These are phyloP conservation scores for Lerema accius DNA, from an alignment of 1,140 invertebrate species.

Conservation along the genomic window DNA sequence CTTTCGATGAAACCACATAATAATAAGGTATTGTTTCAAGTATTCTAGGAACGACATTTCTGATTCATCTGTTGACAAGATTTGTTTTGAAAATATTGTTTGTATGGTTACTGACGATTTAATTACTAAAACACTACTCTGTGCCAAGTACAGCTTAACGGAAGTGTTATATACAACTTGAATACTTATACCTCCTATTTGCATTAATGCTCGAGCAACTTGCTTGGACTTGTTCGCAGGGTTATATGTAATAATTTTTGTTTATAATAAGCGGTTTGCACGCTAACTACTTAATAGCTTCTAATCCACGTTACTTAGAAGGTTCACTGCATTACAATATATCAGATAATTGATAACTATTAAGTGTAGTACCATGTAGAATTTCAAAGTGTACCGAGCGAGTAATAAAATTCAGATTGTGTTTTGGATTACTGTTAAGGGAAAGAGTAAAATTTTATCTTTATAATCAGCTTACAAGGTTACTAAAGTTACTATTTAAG, in stretches of 20 bases:
- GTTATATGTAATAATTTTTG: constrained; percentile 33
- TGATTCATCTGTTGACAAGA: constrained; percentile 27
- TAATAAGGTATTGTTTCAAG: constrained; percentile 5
- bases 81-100: constrained; percentile 31
- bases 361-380: constrained; percentile 2
- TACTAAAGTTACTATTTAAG: too few relatives aligned
- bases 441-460: neutral
- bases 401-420: neutral
- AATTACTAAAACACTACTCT: constrained; percentile 32
- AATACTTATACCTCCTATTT: constrained; percentile 34
- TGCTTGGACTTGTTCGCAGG: constrained; percentile 21
- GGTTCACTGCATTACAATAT: constrained; percentile 14
- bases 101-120: constrained; percentile 11
- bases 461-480: neutral
- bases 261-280: constrained; percentile 32
- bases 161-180: constrained; percentile 15
- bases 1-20: neutral
- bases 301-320: constrained; percentile 22
- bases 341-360: constrained; percentile 23
- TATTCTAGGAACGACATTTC: constrained; percentile 15
- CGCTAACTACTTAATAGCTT: constrained; percentile 32
- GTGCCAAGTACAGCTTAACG: constrained; percentile 19
- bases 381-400: neutral
- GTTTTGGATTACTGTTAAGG: neutral
- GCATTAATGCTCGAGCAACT: constrained; percentile 30